Percentiles rank a stretch among this genome's conserved stretches.
These are phyloP conservation scores for Sacculina carcini DNA, from an alignment of 2,888 invertebrate genomes.

Conservation along the genomic window DNA sequence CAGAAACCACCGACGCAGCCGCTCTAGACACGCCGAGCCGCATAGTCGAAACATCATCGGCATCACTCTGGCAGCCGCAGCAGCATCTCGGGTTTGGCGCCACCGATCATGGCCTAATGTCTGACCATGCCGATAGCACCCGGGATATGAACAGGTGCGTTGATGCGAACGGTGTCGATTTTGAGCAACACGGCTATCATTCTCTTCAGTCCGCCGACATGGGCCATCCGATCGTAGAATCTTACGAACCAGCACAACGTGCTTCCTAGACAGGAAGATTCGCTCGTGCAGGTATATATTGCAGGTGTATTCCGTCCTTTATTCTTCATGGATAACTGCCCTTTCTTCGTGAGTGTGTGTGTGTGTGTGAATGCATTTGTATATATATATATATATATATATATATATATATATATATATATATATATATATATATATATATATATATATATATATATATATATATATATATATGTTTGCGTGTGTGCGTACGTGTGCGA, in stretches of 20 bases:
- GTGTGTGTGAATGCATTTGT: background rate
- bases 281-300: no score
- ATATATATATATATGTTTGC: no score
- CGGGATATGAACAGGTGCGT: no score
- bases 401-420: no score
- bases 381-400: background rate
- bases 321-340: background rate
- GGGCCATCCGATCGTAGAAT: no score
- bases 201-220: no score
- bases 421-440: no score
- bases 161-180: no score
- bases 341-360: background rate
- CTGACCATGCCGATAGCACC: background rate
- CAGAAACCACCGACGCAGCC: constrained; percentile 7
- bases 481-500: no score
- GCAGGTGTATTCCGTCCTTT: no score
- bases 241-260: background rate
- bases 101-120: background rate
- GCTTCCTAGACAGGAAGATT: background rate
- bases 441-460: no score
- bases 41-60: background rate
- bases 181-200: no score
- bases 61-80: background rate
- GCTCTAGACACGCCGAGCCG: background rate
- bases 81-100: background rate